Percentiles rank a stretch among this genome's conserved stretches.
These are phyloP conservation scores for Pollachius pollachius DNA, from an alignment of 2,113 vertebrate genomes.

Conservation along the genomic window DNA sequence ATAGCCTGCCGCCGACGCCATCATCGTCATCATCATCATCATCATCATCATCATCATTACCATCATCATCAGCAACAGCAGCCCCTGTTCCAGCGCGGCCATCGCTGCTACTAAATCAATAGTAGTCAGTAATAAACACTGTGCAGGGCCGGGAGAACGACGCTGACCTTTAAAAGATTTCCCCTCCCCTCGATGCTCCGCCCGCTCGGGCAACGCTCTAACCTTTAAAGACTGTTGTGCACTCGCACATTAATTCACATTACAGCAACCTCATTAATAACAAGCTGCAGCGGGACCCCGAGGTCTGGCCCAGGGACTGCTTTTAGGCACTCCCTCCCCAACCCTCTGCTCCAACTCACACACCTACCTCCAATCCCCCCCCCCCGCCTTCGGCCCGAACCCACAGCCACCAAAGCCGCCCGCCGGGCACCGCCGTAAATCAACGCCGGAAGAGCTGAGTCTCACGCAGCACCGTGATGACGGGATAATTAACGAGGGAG, in stretches of 20 bases:
- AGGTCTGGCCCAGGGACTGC: background rate
- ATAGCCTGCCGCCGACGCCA: too few species aligned
- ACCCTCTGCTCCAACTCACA: background rate
- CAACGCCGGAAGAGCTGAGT: constrained; percentile 68
- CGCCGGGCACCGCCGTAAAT: constrained; percentile 65
- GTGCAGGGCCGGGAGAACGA: constrained; percentile 62
- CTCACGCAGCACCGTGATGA: constrained; percentile 59
- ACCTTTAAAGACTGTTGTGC: constrained; percentile 81
- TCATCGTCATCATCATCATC: background rate
- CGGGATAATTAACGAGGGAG: constrained; percentile 76
- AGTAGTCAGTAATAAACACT: constrained; percentile 76
- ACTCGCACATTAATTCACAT: constrained; percentile 79
- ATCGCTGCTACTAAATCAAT: constrained; percentile 76
- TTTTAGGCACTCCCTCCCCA: background rate
- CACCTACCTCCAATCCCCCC: constrained; percentile 17
- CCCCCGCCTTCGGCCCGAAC: constrained; percentile 52
- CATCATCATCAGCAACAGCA: constrained; percentile 66
- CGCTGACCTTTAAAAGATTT: constrained; percentile 77
- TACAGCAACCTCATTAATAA: constrained; percentile 79
- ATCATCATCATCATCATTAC: constrained; percentile 19
- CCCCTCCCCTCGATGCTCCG: constrained; percentile 61
- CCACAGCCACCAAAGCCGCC: constrained; percentile 50
- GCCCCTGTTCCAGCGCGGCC: constrained; percentile 72
- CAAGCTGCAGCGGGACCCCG: constrained; percentile 53
- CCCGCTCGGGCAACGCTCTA: constrained; percentile 67